Evolutionary conservation across 30 jellyfish, hydroid and myxozoan genomes (phyloP).

Genomic region (Aurelia aurita complex sp. Pacific): DNA sequence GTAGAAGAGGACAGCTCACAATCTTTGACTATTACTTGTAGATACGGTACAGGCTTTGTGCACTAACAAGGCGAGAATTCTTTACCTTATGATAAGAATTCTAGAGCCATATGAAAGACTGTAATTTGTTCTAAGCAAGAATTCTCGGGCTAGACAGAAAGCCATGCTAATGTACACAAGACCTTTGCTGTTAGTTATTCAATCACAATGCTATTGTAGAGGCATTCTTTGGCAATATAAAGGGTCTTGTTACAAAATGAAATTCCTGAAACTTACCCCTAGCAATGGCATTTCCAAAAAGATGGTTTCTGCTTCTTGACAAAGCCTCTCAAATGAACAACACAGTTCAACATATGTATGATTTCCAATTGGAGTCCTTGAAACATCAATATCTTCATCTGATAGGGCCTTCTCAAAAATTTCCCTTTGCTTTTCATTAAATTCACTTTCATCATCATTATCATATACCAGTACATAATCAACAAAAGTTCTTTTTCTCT

Average conservation of each 20-base stretch:
- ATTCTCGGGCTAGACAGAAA: no score
- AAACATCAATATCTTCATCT: conserved; percentile 61
- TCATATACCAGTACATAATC: conserved; percentile 81
- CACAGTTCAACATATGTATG: conserved; percentile 72
- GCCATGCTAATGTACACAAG: no score
- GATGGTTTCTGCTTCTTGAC: conserved; percentile 89
- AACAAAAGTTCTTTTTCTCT: conserved; percentile 34
- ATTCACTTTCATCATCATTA: conserved; percentile 46
- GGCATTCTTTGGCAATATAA: no score
- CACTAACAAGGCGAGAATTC: no score
- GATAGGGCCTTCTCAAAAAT: conserved; percentile 52
- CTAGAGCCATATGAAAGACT: no score
- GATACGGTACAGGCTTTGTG: no score
- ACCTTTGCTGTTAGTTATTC: no score
- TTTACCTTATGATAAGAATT: no score
- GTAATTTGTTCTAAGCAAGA: no score
- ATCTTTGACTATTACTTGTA: no score
- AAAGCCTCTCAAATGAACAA: conserved; percentile 85
- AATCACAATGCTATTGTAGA: no score
- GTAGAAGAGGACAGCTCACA: no score
- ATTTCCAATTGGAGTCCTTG: conserved; percentile 50
- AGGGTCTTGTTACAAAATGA: not conserved
- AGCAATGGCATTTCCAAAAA: conserved; percentile 90
- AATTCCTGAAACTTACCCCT: conserved; percentile 62
- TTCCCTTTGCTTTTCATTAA: conserved; percentile 49